A percentile compares a stretch with the other conserved stretches of the same genome.
These are phyloP conservation scores for Gavialis gangeticus DNA, from an alignment of 2,113 vertebrate species.

Conservation along the genomic window DNA sequence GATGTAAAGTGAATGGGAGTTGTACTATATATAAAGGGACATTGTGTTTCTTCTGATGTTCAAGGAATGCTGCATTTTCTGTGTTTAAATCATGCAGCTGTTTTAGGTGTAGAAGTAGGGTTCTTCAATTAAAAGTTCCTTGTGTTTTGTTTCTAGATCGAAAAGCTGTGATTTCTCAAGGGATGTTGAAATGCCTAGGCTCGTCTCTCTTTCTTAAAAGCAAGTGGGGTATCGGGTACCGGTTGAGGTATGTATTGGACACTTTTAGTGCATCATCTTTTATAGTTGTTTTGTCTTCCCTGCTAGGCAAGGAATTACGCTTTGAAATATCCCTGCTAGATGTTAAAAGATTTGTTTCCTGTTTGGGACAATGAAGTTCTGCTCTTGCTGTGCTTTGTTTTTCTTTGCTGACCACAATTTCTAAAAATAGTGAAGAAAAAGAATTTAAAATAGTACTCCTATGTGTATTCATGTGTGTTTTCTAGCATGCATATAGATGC, in stretches of 20 bases:
- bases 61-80: accelerated
- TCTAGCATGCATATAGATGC: constrained; percentile 91
- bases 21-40: accelerated
- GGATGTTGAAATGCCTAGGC: constrained; percentile 93
- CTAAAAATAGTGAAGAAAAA: too few species aligned
- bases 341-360: neutral
- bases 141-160: constrained; percentile 83
- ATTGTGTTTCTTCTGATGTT: neutral
- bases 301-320: neutral
- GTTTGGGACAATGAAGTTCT: neutral
- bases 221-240: constrained; percentile 97
- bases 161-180: constrained; percentile 97
- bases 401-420: neutral
- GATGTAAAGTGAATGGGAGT: accelerated
- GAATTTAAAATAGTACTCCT: accelerated
- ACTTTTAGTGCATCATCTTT: neutral
- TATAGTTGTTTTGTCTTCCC: neutral
- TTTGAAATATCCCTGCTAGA: accelerated
- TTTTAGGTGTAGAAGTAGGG: accelerated
- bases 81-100: accelerated
- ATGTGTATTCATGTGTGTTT: neutral
- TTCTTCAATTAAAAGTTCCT: neutral
- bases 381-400: neutral
- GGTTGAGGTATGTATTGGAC: constrained; percentile 84
- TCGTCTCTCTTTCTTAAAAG: constrained; percentile 97